Evolutionary conservation across 2,113 vertebrate species (phyloP).

Genomic region (Sinocyclocheilus maitianheensis): DNA sequence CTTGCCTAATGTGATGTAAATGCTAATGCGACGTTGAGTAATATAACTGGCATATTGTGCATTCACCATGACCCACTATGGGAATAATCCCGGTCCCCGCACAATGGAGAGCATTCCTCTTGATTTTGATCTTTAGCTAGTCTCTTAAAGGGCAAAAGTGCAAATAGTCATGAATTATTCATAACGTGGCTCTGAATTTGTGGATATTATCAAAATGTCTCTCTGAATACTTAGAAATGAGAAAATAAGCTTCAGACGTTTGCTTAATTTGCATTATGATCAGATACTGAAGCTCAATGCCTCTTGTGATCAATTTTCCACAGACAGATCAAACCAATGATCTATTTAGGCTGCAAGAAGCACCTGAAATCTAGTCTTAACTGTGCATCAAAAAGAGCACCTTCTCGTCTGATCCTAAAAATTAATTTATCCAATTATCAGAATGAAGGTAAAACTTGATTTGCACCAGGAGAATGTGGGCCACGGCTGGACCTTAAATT

Average conservation of each 20-base stretch:
- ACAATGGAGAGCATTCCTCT: not conserved
- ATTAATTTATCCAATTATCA: not conserved
- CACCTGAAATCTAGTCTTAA: not conserved
- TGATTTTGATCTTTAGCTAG: constrained; percentile 23
- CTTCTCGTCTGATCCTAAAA: not conserved
- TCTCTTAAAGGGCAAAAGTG: constrained; percentile 1
- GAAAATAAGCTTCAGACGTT: not conserved
- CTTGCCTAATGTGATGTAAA: not conserved
- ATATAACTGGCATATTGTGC: not conserved
- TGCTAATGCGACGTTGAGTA: not conserved
- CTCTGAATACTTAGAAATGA: not conserved
- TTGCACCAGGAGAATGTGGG: not conserved
- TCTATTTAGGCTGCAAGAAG: not conserved
- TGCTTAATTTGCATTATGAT: not conserved
- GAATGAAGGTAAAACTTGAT: not conserved
- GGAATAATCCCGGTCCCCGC: not conserved
- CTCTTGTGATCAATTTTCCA: not conserved
- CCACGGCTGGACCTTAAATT: not conserved
- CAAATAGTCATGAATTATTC: not conserved
- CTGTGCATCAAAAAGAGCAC: not conserved
- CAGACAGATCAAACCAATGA: not conserved
- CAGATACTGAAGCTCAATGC: not conserved
- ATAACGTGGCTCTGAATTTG: not conserved
- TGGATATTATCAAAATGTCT: not conserved
- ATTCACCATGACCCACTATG: not conserved